A percentile compares a stretch with the other conserved stretches of the same genome.
phyloP scores from a whole-genome alignment of 2,113 vertebrate species.

The Equus przewalskii region DNA sequence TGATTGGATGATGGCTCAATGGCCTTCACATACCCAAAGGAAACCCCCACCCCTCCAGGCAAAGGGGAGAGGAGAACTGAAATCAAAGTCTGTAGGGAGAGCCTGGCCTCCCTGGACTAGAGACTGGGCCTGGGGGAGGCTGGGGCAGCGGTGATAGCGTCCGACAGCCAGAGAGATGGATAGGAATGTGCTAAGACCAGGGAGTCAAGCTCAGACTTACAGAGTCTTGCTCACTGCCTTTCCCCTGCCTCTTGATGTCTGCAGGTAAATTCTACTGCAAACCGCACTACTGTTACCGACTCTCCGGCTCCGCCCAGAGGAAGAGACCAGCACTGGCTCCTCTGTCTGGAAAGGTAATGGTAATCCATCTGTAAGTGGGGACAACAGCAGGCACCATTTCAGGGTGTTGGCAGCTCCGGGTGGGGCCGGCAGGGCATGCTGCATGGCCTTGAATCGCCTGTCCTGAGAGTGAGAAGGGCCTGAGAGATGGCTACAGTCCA shows the following conservation, averaged over 20 bases:
- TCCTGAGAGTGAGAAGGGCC: background rate
- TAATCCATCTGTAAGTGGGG: background rate
- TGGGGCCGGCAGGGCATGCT: accelerated
- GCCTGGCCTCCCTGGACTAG: slow-evolving; percentile 19
- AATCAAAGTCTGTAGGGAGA: slow-evolving; percentile 62
- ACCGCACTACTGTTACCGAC: slow-evolving; percentile 97
- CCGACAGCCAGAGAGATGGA: background rate
- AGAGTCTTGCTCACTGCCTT: background rate
- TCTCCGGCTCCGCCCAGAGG: slow-evolving; percentile 95
- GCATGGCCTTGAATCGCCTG: background rate
- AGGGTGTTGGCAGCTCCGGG: too few species aligned
- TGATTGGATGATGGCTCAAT: slow-evolving; percentile 83
- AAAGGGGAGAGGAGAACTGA: slow-evolving; percentile 62
- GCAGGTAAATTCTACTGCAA: slow-evolving; percentile 99
- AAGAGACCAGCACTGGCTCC: slow-evolving; percentile 94
- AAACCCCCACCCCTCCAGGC: slow-evolving; percentile 44
- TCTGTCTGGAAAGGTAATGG: slow-evolving; percentile 91
- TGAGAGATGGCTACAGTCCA: accelerated
- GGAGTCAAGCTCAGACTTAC: background rate
- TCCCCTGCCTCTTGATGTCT: slow-evolving; percentile 37
- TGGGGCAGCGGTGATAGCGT: background rate
- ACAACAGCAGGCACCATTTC: background rate
- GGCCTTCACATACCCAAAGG: slow-evolving; percentile 81
- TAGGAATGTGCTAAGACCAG: background rate
- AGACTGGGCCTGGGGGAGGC: background rate